phyloP scores from a whole-genome alignment of 2,888 invertebrate genomes.

The Tenthredo notha region DNA sequence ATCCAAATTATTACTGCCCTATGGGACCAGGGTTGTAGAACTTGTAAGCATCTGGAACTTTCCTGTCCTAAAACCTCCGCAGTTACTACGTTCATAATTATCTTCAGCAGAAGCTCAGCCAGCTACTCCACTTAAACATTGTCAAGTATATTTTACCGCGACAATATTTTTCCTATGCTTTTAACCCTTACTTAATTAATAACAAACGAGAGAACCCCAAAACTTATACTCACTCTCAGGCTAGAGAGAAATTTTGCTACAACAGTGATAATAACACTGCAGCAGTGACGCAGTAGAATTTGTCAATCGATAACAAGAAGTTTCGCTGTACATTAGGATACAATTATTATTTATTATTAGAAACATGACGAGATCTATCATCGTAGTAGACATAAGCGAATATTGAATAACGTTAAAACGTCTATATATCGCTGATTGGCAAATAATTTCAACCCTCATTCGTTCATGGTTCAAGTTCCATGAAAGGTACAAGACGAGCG shows the following conservation, averaged over 20 bases:
- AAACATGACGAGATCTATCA: not conserved
- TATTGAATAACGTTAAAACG: not conserved
- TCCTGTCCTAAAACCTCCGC: constrained; percentile 20
- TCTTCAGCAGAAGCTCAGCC: constrained; percentile 4
- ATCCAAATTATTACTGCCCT: constrained; percentile 32
- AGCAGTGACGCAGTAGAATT: not conserved
- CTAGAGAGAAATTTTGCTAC: not conserved
- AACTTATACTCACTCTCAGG: not conserved
- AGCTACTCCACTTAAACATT: not conserved
- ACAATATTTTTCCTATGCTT: constrained; percentile 2
- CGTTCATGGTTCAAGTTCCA: not conserved
- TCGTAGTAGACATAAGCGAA: not conserved
- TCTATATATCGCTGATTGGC: not conserved
- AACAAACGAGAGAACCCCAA: not conserved
- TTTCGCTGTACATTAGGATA: not conserved
- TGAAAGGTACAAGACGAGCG: not conserved
- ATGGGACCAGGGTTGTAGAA: not conserved
- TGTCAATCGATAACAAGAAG: not conserved
- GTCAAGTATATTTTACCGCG: not conserved
- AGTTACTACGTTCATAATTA: constrained; percentile 20
- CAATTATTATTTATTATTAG: not conserved
- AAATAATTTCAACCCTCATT: not conserved
- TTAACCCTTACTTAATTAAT: constrained; percentile 8
- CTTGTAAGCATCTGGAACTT: constrained; percentile 20
- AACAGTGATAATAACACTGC: not conserved